Conservation (phyloP, 1,140 invertebrate genomes). For the Calliopsis andreniformis region DNA sequence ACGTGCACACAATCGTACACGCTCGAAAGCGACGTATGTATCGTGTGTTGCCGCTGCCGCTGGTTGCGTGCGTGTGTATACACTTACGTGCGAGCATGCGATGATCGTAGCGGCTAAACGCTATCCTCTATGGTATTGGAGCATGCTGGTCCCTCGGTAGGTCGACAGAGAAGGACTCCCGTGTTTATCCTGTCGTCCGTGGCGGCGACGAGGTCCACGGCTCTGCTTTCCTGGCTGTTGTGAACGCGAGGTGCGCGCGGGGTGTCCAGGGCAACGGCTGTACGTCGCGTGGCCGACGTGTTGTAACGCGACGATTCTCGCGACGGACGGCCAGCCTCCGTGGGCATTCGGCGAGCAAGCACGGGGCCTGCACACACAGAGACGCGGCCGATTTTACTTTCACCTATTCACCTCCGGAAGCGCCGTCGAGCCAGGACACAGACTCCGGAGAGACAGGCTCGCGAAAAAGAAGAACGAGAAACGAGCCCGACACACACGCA, state of each 20-base stretch:
- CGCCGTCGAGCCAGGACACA: slow-evolving; percentile 7
- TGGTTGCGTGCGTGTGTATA: slow-evolving; percentile 37
- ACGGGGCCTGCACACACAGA: not conserved
- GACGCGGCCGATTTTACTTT: slow-evolving; percentile 36
- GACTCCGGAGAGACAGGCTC: not conserved
- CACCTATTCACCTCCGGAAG: slow-evolving; percentile 31
- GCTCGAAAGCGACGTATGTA: slow-evolving; percentile 7
- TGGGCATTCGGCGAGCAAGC: slow-evolving; percentile 30
- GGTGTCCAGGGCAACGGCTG: slow-evolving; percentile 30
- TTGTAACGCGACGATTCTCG: slow-evolving; percentile 42
- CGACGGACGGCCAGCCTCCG: slow-evolving; percentile 16
- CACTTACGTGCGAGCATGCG: slow-evolving; percentile 61
- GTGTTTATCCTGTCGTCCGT: not conserved
- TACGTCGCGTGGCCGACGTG: slow-evolving; percentile 42
- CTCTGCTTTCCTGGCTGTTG: too few relatives aligned
- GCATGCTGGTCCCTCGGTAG: slow-evolving; percentile 29
- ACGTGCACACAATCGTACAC: slow-evolving; percentile 12
- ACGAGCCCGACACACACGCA: not conserved
- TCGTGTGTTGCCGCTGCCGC: not conserved
- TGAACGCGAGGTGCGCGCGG: slow-evolving; percentile 12
- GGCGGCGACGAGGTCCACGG: too few relatives aligned
- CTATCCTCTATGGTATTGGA: slow-evolving; percentile 52
- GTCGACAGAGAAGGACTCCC: slow-evolving; percentile 1
- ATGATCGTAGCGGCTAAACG: slow-evolving; percentile 46
- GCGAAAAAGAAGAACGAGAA: not conserved